Evolutionary conservation across 2,113 vertebrate genomes (phyloP).

Genomic region (Syngnathus typhle): DNA sequence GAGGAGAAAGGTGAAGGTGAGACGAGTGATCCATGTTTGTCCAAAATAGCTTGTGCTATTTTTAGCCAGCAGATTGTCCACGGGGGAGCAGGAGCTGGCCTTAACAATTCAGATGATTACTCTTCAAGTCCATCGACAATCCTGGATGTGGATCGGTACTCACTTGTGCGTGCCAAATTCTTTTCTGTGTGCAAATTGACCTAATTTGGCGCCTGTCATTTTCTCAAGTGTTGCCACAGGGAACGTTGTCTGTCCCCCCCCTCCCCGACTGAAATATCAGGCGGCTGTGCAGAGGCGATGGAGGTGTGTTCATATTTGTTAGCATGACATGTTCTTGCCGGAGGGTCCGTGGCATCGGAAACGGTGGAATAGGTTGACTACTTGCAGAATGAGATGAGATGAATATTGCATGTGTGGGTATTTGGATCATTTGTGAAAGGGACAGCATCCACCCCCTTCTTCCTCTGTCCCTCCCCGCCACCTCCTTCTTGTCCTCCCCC

Average conservation of each 20-base stretch:
- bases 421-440: constrained; percentile 68
- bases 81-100: constrained; percentile 28
- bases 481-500: constrained; percentile 41
- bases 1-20: constrained; percentile 2
- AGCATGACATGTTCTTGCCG: constrained; percentile 61
- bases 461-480: constrained; percentile 41
- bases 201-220: background rate
- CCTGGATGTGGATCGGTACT: background rate
- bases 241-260: background rate
- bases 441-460: constrained; percentile 66
- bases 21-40: constrained; percentile 5
- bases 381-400: constrained; percentile 24
- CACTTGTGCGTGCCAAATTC: background rate
- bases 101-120: constrained; percentile 47
- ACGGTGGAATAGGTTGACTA: constrained; percentile 14
- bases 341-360: constrained; percentile 47
- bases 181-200: background rate
- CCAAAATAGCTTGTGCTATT: constrained; percentile 50
- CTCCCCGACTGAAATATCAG: background rate
- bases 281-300: constrained; percentile 23
- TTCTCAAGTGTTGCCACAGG: constrained; percentile 6
- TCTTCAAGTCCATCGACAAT: constrained; percentile 9
- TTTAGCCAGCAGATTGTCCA: constrained; percentile 31
- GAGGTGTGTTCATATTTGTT: constrained; percentile 54
- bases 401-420: constrained; percentile 41